Evolutionary conservation across 2,888 invertebrate species (phyloP), one percentile per base, ranked within the genome.

Genomic region (Ctena decussata): DNA sequence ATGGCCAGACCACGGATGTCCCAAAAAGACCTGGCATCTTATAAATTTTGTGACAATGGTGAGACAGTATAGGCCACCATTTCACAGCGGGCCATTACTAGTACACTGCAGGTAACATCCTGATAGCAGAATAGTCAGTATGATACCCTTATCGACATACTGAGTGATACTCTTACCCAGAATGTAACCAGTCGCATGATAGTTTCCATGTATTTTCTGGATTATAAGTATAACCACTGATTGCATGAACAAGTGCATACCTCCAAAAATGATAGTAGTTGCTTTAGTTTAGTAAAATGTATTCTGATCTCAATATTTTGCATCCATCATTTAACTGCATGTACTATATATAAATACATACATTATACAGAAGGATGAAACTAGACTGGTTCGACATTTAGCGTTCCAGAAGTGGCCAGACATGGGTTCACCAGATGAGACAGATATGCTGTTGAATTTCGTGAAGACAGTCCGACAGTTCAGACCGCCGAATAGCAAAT

Each of bases 1-100:
- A 85, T 98, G 98, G 98, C 97, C 97, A 15, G 97, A 98, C 96
- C 97, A 97, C 93, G 97, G 97, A 37, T 97, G 97, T 96, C 97
- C 95, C 6, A 96, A 96, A 84, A 97, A 97, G 84, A 97, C 97
- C 73, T 96, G 97, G 89, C 94, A 97, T 69, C 97, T 97, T 95
- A 95, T 97, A 15, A 96, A 97, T 86, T 97, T 97, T 92, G 97
- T 97, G 78, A 95, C 96, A 93, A 96, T 96, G 75, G 96, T 97
- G 81, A 96, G 97, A 71, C 96, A 96, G 69, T 96, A 97, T 87
- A 96, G 97, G 93, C 94, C 96, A 69, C 95, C 96, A 30, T 96
- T 96, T 87, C 73, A 87, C 12, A 84, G 87, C 6, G 93, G 96
- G n/a, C 96, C 97, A 35, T 96, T 97, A 72, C 96, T 97, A 15